Conservation (phyloP, 2,888 invertebrate genomes). For the Zygaena filipendulae region DNA sequence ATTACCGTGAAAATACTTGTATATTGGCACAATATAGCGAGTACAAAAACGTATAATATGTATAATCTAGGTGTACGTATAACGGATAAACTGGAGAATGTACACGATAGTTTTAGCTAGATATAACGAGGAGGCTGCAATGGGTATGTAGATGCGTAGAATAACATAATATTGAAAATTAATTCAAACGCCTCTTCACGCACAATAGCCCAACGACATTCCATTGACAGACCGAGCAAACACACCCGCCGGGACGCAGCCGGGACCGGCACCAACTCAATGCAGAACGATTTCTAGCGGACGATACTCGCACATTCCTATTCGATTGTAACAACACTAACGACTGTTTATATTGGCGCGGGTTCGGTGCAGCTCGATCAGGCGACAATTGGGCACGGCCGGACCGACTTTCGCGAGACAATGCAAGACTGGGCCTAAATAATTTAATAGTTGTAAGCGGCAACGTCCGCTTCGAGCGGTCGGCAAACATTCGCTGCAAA, state of each 20-base stretch:
- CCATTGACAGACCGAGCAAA: conserved; percentile 61
- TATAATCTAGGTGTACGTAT: too few relatives aligned
- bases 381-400: conserved; percentile 17
- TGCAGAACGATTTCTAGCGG: conserved; percentile 1
- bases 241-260: conserved; percentile 45
- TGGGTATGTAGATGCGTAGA: too few relatives aligned
- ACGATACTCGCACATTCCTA: conserved; percentile 20
- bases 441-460: conserved; percentile 54
- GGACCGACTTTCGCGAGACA: conserved; percentile 52
- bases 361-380: conserved; percentile 25
- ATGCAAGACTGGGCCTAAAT: conserved; percentile 57
- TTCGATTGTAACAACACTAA: conserved; percentile 48
- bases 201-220: conserved; percentile 58
- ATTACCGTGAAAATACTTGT: too few relatives aligned
- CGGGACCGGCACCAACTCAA: too few relatives aligned
- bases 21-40: too few relatives aligned
- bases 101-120: too few relatives aligned
- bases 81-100: too few relatives aligned
- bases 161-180: too few relatives aligned
- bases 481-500: conserved; percentile 43
- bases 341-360: conserved; percentile 54
- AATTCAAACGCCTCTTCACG: conserved; percentile 44
- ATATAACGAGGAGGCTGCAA: too few relatives aligned
- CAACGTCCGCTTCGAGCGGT: conserved; percentile 37
- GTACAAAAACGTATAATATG: too few relatives aligned